These are phyloP conservation scores for Drosophila mimica DNA, from an alignment of 2,888 invertebrate species.

Conservation along the genomic window DNA sequence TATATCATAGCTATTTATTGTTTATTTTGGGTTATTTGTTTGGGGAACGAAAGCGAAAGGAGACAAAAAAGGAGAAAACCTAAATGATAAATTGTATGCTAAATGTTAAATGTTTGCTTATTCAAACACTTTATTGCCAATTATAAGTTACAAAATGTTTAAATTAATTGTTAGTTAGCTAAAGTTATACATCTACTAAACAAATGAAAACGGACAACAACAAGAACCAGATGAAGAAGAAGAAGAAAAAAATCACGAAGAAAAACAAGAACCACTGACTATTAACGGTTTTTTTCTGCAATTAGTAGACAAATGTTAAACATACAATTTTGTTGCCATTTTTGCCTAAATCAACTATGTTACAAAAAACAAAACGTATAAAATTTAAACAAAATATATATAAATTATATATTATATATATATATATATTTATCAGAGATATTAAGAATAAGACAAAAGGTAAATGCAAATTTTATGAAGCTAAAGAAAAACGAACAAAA, in stretches of 20 bases:
- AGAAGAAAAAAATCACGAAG: constrained; percentile 8
- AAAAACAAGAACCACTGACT: constrained; percentile 69
- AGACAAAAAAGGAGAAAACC: constrained; percentile 21
- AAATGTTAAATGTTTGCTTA: constrained; percentile 78
- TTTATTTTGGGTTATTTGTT: constrained; percentile 68
- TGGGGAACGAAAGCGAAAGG: constrained; percentile 20
- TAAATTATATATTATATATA: constrained; percentile 35
- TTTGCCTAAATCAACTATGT: constrained; percentile 85
- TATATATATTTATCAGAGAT: constrained; percentile 61
- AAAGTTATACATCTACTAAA: constrained; percentile 77
- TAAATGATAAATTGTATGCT: constrained; percentile 66
- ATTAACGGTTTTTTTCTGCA: constrained; percentile 63
- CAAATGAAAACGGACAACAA: constrained; percentile 36
- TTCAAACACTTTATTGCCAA: constrained; percentile 78
- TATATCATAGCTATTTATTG: constrained; percentile 72
- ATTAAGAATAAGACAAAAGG: constrained; percentile 46
- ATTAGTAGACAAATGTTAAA: constrained; percentile 80
- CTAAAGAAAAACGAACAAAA: constrained; percentile 36
- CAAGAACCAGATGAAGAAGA: constrained; percentile 17
- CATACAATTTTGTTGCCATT: constrained; percentile 85
- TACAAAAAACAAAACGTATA: constrained; percentile 70
- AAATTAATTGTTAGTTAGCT: constrained; percentile 78
- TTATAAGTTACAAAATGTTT: constrained; percentile 78
- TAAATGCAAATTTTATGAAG: constrained; percentile 51
- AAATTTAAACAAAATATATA: constrained; percentile 41